Conservation (phyloP, 1,140 invertebrate species). For the Ptiloglossa arizonensis region DNA sequence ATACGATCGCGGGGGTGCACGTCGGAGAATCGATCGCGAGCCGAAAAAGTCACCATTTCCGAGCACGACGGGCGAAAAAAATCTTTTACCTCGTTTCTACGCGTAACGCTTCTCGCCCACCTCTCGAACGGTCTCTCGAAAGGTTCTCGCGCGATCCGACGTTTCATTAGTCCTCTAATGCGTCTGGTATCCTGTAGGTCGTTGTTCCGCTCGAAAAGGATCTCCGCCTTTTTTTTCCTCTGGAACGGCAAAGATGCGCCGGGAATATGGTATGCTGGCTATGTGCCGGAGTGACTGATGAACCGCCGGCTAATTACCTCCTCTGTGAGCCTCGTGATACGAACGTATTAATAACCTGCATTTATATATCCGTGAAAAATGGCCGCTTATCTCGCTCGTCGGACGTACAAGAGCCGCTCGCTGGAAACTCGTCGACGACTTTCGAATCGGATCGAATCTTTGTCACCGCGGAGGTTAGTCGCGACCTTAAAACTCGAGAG, state of each 20-base stretch:
- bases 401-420: background rate
- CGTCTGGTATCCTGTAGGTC: constrained; percentile 68
- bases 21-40: too few species aligned
- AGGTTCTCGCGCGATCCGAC: constrained; percentile 44
- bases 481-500: too few species aligned
- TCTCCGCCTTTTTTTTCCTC: constrained; percentile 45
- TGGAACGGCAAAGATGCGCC: constrained; percentile 55
- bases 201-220: constrained; percentile 51
- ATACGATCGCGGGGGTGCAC: too few species aligned
- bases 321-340: constrained; percentile 74
- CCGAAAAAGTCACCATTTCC: background rate
- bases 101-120: background rate
- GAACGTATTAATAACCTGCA: constrained; percentile 77
- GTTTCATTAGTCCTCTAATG: constrained; percentile 78
- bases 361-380: constrained; percentile 78
- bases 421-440: background rate
- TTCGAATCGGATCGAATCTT: background rate
- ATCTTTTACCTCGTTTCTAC: background rate
- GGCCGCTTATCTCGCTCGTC: constrained; percentile 63
- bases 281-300: constrained; percentile 76
- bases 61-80: background rate
- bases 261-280: constrained; percentile 19
- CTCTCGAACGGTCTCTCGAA: constrained; percentile 14
- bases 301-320: constrained; percentile 78
- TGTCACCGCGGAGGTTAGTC: too few species aligned